A percentile compares a stretch with the other conserved stretches of the same genome.
Conservation (phyloP, 1,140 invertebrate species). For the Gryon sp. region DNA sequence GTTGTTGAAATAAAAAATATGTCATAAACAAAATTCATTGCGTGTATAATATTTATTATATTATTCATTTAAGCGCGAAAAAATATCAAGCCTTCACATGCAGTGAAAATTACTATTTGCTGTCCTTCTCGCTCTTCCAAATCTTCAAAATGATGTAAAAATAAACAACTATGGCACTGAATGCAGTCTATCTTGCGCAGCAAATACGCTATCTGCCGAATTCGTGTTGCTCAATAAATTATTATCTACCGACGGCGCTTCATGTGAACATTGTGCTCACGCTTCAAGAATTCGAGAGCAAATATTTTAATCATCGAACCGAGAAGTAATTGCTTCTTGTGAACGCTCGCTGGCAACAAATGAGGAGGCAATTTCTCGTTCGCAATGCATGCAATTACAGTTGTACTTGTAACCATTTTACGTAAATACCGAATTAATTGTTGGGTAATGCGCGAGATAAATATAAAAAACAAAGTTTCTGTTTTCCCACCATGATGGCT, state of each 20-base stretch:
- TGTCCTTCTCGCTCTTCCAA: too few species aligned
- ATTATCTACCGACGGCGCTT: slow-evolving; percentile 22
- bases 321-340: slow-evolving; percentile 48
- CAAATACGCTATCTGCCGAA: slow-evolving; percentile 22
- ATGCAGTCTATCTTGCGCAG: neutral
- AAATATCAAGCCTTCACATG: too few species aligned
- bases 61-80: too few species aligned
- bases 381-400: slow-evolving; percentile 29
- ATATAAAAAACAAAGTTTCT: too few species aligned
- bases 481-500: too few species aligned
- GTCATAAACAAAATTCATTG: too few species aligned
- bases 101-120: too few species aligned
- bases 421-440: slow-evolving; percentile 31
- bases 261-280: slow-evolving; percentile 34
- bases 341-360: slow-evolving; percentile 14
- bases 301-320: slow-evolving; percentile 52
- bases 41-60: too few species aligned
- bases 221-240: slow-evolving; percentile 39
- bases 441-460: slow-evolving; percentile 5
- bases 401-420: slow-evolving; percentile 12
- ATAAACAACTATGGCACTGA: neutral
- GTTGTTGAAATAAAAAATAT: too few species aligned
- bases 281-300: slow-evolving; percentile 39
- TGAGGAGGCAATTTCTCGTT: slow-evolving; percentile 33
- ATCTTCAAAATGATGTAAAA: too few species aligned